Evolutionary conservation across 2,113 vertebrate species (phyloP).

Genomic region (Abramis brama): DNA sequence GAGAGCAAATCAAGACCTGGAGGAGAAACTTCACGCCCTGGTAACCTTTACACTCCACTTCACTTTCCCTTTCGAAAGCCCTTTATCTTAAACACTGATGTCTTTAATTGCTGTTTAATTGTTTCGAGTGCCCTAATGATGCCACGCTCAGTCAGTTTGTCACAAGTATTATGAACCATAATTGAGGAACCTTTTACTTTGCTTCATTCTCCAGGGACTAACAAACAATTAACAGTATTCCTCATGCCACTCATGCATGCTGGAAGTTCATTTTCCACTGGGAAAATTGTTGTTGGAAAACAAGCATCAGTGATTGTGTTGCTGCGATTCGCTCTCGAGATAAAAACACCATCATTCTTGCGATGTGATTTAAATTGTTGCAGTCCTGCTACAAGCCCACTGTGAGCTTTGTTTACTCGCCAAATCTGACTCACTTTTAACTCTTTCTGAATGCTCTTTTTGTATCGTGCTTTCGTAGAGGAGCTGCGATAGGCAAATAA

Average conservation of each 20-base stretch:
- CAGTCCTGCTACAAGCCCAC: neutral
- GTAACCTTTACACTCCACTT: conserved; percentile 71
- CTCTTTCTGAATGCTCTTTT: conserved; percentile 1
- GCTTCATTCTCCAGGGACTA: conserved; percentile 23
- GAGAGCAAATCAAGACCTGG: conserved; percentile 95
- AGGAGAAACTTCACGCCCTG: conserved; percentile 95
- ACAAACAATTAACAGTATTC: conserved; percentile 2
- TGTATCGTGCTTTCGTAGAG: neutral
- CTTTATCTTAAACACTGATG: conserved; percentile 22
- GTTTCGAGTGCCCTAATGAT: conserved; percentile 4
- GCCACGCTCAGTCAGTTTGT: neutral
- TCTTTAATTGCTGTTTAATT: conserved; percentile 44
- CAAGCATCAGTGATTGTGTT: neutral
- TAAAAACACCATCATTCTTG: neutral
- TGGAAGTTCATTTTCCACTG: neutral
- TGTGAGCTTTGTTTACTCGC: neutral
- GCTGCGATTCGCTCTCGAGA: neutral
- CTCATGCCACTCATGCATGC: neutral
- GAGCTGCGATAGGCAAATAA: neutral
- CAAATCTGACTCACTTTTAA: neutral
- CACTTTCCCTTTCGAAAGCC: neutral
- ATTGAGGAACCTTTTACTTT: neutral
- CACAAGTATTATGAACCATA: neutral
- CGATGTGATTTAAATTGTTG: neutral
- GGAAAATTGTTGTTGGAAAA: neutral